A percentile compares a stretch with the other conserved stretches of the same genome.
Evolutionary conservation across 2,113 vertebrate genomes (phyloP).

Genomic region (Puffinus mauretanicus): DNA sequence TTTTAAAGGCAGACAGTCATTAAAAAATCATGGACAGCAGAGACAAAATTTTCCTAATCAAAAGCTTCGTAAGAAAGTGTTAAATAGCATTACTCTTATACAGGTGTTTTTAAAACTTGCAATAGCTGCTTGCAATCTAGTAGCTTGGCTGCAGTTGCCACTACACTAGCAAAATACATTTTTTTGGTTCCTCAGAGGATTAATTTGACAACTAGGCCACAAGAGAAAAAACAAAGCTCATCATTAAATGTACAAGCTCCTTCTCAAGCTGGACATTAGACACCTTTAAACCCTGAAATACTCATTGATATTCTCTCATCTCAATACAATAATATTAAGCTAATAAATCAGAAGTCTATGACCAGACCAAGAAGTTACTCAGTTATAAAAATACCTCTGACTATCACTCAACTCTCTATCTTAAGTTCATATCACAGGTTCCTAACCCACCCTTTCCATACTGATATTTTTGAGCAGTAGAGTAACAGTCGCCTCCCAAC

Average conservation of each 20-base stretch:
- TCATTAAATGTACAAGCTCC: neutral
- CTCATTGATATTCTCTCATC: neutral
- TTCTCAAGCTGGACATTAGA: neutral
- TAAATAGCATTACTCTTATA: neutral
- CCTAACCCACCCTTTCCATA: neutral
- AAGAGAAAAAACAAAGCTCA: neutral
- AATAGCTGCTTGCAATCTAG: neutral
- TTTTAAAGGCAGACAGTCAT: neutral
- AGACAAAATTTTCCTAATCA: neutral
- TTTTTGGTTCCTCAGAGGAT: neutral
- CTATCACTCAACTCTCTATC: neutral
- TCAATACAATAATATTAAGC: neutral
- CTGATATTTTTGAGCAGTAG: neutral
- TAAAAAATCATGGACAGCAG: neutral
- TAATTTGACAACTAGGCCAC: neutral
- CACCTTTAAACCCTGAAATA: neutral
- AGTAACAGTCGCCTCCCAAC: neutral
- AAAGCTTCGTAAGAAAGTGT: neutral
- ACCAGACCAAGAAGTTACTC: neutral
- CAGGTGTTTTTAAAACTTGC: neutral
- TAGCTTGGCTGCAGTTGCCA: neutral
- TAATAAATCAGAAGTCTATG: neutral
- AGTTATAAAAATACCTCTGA: neutral
- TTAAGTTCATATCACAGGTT: neutral
- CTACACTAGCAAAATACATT: neutral